These are phyloP conservation scores for Physocephala rufipes DNA, from an alignment of 2,888 invertebrate species.

Conservation along the genomic window DNA sequence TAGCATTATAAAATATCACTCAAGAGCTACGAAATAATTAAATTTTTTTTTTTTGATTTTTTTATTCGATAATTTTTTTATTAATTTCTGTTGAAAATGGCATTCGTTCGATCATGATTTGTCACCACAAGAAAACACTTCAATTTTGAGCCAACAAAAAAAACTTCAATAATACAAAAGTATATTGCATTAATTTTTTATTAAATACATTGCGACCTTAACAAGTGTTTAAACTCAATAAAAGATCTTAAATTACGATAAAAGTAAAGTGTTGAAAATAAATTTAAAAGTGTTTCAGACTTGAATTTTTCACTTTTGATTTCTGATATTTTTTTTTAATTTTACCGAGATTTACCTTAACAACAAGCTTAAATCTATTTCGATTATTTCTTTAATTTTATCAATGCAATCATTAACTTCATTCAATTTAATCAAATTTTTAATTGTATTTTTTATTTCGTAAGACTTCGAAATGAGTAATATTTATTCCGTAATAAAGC, in stretches of 20 bases:
- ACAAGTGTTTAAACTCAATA: too few species aligned
- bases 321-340: neutral
- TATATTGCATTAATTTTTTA: too few species aligned
- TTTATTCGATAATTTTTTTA: neutral
- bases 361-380: too few species aligned
- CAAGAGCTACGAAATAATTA: conserved; percentile 1
- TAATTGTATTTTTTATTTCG: too few species aligned
- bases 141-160: neutral
- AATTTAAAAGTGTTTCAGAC: neutral
- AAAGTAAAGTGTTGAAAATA: neutral
- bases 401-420: too few species aligned
- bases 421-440: too few species aligned
- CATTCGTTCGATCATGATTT: conserved; percentile 33
- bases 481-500: too few species aligned
- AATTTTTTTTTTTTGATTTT: neutral
- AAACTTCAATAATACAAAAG: too few species aligned
- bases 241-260: too few species aligned
- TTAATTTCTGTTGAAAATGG: conserved; percentile 8
- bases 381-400: neutral
- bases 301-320: neutral
- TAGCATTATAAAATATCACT: conserved; percentile 11
- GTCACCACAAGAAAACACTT: conserved; percentile 14
- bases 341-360: neutral
- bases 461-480: too few species aligned
- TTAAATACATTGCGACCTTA: too few species aligned